Percentiles rank a stretch among this genome's conserved stretches.
These are phyloP conservation scores for Atrichornis clamosus DNA, from an alignment of 2,113 vertebrate species.

Conservation along the genomic window DNA sequence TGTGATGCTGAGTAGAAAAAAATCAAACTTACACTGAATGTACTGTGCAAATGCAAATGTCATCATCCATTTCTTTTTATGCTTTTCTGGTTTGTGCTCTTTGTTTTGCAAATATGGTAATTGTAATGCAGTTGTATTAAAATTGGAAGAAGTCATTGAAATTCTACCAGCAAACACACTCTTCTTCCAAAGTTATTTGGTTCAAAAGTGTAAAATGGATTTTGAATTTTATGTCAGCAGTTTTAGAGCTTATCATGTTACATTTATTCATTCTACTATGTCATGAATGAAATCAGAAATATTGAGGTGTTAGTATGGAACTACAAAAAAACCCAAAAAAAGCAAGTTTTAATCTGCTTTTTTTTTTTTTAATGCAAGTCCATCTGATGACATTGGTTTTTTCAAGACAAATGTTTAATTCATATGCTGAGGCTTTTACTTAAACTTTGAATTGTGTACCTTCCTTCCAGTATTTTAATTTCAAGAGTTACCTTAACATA, in stretches of 20 bases:
- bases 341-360: neutral
- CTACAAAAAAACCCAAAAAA: neutral
- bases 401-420: neutral
- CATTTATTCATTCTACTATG: neutral
- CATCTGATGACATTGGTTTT: neutral
- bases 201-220: neutral
- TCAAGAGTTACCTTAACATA: neutral
- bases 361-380: neutral
- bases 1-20: slow-evolving; percentile 16
- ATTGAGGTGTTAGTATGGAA: neutral
- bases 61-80: slow-evolving; percentile 30
- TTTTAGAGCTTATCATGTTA: neutral
- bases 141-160: slow-evolving; percentile 17
- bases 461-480: neutral
- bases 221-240: neutral
- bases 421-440: neutral
- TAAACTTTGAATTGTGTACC: neutral
- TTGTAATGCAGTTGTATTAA: slow-evolving; percentile 40
- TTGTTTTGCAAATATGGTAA: slow-evolving; percentile 54
- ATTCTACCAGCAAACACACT: neutral
- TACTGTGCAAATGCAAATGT: slow-evolving; percentile 37
- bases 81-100: slow-evolving; percentile 20
- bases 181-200: neutral
- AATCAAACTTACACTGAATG: neutral
- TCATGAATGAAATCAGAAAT: neutral